phyloP scores from a whole-genome alignment of 2,888 invertebrate species.

The Cantharis rufa region DNA sequence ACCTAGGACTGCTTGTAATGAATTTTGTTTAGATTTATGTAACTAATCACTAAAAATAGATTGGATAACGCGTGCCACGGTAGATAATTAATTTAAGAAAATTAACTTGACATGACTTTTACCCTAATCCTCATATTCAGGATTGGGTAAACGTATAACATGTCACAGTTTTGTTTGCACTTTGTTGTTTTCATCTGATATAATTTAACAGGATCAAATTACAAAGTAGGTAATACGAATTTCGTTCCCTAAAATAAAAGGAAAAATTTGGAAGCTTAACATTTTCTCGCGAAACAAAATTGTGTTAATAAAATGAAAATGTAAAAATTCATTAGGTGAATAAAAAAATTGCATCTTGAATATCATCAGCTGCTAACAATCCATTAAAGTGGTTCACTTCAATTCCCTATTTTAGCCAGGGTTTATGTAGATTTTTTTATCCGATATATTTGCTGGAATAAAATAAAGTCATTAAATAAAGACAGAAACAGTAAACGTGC shows the following conservation, averaged over 20 bases:
- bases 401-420: background rate
- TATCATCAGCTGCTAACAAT: background rate
- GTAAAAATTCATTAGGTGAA: background rate
- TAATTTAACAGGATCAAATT: constrained; percentile 5
- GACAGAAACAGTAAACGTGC: background rate
- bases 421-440: background rate
- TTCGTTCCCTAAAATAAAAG: background rate
- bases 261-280: background rate
- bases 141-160: constrained; percentile 27
- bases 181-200: constrained; percentile 22
- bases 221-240: background rate
- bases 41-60: constrained; percentile 27
- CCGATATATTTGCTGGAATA: background rate
- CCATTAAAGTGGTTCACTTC: background rate
- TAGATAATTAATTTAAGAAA: constrained; percentile 31
- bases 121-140: constrained; percentile 22
- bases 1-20: constrained; percentile 18
- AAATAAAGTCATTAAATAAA: background rate
- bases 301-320: background rate
- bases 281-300: background rate
- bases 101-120: constrained; percentile 32
- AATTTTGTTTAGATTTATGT: constrained; percentile 29
- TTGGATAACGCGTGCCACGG: constrained; percentile 17
- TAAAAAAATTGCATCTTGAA: background rate
- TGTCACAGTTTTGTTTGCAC: constrained; percentile 30